Evolutionary conservation across 2,797 vertebrate species (phyloP).

Genomic region (Neosilurus hyrtlii): DNA sequence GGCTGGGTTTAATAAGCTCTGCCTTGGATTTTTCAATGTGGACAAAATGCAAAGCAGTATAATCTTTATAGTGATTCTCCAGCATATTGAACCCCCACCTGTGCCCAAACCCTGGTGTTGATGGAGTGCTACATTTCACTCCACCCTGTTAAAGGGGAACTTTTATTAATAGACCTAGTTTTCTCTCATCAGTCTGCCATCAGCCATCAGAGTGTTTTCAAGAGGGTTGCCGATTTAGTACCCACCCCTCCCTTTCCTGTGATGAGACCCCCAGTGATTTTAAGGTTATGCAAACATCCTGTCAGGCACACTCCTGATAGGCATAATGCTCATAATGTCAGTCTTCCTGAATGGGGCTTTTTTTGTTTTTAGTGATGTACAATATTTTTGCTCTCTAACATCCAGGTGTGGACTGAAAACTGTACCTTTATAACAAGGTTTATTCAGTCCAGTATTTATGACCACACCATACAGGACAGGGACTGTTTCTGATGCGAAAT

Average conservation of each 20-base stretch:
- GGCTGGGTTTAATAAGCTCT: slow-evolving; percentile 26
- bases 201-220: background rate
- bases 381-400: background rate
- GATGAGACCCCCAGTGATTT: slow-evolving; percentile 32
- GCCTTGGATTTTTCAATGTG: background rate
- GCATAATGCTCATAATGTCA: slow-evolving; percentile 15
- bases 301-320: slow-evolving; percentile 22
- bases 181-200: slow-evolving; percentile 12
- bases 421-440: background rate
- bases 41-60: slow-evolving; percentile 24
- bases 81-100: background rate
- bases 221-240: background rate
- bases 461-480: no score
- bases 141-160: slow-evolving; percentile 19
- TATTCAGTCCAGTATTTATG: background rate
- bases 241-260: slow-evolving; percentile 31
- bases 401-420: background rate
- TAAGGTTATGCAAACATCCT: slow-evolving; percentile 40
- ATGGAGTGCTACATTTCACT: background rate
- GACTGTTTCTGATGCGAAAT: no score
- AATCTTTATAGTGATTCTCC: background rate
- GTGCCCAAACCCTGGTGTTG: background rate
- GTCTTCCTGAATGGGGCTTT: background rate
- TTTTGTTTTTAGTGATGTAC: background rate
- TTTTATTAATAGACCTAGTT: slow-evolving; percentile 1